Evolutionary conservation across 2,888 invertebrate species (phyloP), one percentile per base, ranked within the genome.

Genomic region (Sisyra nigra): DNA sequence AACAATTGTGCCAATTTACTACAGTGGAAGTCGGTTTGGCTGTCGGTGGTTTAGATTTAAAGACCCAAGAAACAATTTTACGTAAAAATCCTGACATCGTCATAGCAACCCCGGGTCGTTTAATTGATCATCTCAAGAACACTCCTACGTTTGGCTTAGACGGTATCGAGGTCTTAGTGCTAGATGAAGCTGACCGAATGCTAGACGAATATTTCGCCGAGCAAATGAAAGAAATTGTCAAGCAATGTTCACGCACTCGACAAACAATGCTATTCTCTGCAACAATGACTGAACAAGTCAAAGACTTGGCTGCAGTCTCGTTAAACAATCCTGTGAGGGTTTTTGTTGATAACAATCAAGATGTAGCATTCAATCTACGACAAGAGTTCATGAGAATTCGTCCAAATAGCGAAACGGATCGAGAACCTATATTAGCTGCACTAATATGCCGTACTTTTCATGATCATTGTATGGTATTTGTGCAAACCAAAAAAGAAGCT

Each of bases 191-290:
- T 34, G 83, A 84, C 60, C 53, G 93, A 52, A 97, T 98, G 93
- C 63, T 98, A 49, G 97, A 99, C 62, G 96, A 97, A 58, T 91
- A 92, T 62, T 99, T 98, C 67, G 91, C 92, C 0, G 94, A 96
- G 51, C 98, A 98, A 63, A 93, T 99, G 92, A 96, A 93, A 57
- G 94, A 97, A 65, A 89, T 98, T 53, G 87, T 98, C 40, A 78
- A 80, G 13, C 83, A 92, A 53, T 97, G 97, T 61, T 76, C 92
- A 0, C 74, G 80, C 45, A 88, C 83, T 11, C 72, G 96, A 8
- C 97, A 98, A 65, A 97, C 94, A 0, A 86, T 98, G 76, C 66
- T 98, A 45, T 97, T 97, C 68, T 97, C 97, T 0, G 98, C 98
- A 30, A 98, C 98, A 10, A 97, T 98, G 96, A 93, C 93, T n/a